A percentile compares a stretch with the other conserved stretches of the same genome.
Evolutionary conservation across 2,113 vertebrate species (phyloP).

Genomic region (Vidua macroura): DNA sequence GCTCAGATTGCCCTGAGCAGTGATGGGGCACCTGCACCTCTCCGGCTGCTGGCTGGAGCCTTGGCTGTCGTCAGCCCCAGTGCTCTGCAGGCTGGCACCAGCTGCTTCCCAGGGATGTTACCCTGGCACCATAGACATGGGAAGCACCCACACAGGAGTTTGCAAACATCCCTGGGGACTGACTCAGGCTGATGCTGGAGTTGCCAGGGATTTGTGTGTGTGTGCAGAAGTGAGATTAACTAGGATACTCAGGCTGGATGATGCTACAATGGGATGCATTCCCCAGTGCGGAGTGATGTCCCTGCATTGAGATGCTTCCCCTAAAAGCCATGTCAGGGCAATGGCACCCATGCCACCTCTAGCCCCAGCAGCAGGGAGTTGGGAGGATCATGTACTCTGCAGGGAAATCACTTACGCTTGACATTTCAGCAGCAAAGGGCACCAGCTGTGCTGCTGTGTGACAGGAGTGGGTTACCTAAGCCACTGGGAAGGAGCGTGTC

Average conservation of each 20-base stretch:
- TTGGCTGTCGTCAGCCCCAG: not conserved
- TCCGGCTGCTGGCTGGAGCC: not conserved
- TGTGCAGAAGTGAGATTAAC: not conserved
- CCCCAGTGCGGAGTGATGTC: not conserved
- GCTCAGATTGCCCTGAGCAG: fast-evolving
- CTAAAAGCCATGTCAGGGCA: not conserved
- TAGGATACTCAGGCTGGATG: not conserved
- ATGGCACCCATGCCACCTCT: not conserved
- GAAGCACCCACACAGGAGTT: not conserved
- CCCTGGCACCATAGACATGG: not conserved
- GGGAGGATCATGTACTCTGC: not conserved
- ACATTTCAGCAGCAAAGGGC: slow-evolving; percentile 54
- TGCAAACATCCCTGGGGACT: not conserved
- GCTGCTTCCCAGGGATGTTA: not conserved
- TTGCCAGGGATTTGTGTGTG: not conserved
- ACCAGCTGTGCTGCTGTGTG: slow-evolving; percentile 21
- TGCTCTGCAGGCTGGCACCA: not conserved
- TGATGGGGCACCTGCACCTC: not conserved
- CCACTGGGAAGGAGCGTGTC: not conserved
- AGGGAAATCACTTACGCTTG: slow-evolving; percentile 49
- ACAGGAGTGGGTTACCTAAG: not conserved
- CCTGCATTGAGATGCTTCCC: not conserved
- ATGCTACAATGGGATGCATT: not conserved
- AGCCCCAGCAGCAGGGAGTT: fast-evolving
- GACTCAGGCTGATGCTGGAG: not conserved